phyloP scores from a whole-genome alignment of 2,113 vertebrate genomes.

The Rhinichthys klamathensis region DNA sequence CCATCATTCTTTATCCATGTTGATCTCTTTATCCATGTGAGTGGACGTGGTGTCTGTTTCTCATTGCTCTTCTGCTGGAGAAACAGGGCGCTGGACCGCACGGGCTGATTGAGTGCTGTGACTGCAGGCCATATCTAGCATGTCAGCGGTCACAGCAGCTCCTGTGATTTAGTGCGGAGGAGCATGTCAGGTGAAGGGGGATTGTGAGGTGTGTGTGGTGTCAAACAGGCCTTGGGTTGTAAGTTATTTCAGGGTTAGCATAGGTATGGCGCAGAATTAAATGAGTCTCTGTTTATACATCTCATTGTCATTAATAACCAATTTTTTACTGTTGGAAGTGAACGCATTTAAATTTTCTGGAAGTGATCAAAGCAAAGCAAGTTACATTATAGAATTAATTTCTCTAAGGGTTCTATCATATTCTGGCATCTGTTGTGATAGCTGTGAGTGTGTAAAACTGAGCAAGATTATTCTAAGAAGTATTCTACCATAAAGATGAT shows the following conservation, averaged over 20 bases:
- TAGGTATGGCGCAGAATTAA: slow-evolving; percentile 15
- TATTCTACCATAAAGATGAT: neutral
- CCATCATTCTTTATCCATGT: neutral
- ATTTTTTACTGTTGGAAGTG: neutral
- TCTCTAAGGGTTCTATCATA: neutral
- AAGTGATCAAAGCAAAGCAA: neutral
- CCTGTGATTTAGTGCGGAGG: slow-evolving; percentile 44
- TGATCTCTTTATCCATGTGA: slow-evolving; percentile 13
- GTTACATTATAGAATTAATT: neutral
- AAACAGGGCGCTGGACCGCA: slow-evolving; percentile 30
- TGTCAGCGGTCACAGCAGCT: slow-evolving; percentile 46
- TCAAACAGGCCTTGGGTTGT: slow-evolving; percentile 22
- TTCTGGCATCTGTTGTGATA: neutral
- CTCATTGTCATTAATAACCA: slow-evolving; percentile 6
- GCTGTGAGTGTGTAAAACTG: neutral
- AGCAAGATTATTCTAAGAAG: neutral
- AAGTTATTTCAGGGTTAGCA: slow-evolving; percentile 34
- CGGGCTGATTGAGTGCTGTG: slow-evolving; percentile 48
- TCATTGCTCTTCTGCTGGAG: slow-evolving; percentile 28
- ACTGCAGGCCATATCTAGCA: slow-evolving; percentile 39
- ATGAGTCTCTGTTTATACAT: slow-evolving; percentile 10
- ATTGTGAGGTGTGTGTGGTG: slow-evolving; percentile 10
- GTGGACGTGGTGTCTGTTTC: slow-evolving; percentile 25
- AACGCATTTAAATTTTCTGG: neutral
- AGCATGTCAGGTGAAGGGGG: slow-evolving; percentile 35